These are phyloP conservation scores for Amia ocellicauda DNA, from an alignment of 2,113 vertebrate genomes.

Conservation along the genomic window DNA sequence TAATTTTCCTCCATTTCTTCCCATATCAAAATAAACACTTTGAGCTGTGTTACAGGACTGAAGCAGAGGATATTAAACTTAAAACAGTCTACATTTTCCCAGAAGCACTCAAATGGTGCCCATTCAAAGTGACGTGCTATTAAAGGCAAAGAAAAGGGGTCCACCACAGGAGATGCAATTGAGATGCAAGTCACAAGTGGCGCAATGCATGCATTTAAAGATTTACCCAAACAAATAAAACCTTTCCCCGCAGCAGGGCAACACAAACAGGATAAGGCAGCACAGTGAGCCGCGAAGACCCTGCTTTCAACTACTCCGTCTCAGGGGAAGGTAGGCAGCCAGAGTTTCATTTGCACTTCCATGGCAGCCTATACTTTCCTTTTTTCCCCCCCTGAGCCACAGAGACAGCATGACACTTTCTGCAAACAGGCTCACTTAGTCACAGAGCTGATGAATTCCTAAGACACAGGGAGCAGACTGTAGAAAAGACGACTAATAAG, in stretches of 20 bases:
- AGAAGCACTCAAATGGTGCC: too few relatives aligned
- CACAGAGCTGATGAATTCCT: neutral
- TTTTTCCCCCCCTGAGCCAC: neutral
- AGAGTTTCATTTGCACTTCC: conserved; percentile 5
- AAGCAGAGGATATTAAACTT: too few relatives aligned
- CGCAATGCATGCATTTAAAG: too few relatives aligned
- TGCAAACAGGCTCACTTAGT: neutral
- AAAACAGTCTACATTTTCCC: too few relatives aligned
- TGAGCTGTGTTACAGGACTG: too few relatives aligned
- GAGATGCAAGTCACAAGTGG: too few relatives aligned
- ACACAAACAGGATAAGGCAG: neutral
- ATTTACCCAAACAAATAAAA: conserved; percentile 28
- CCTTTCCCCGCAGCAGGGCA: conserved; percentile 17
- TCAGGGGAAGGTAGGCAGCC: neutral
- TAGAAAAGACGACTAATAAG: neutral
- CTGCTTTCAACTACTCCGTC: neutral
- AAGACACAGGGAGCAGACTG: neutral
- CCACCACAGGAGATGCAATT: too few relatives aligned
- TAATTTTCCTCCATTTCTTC: too few relatives aligned
- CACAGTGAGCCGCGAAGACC: neutral
- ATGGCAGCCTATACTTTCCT: neutral
- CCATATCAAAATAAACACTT: too few relatives aligned
- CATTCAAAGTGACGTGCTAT: too few relatives aligned
- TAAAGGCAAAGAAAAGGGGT: too few relatives aligned
- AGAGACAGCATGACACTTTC: neutral